Base-by-base conservation (phyloP, 1,140 invertebrate genomes). In the Drosophila pachea region DNA sequence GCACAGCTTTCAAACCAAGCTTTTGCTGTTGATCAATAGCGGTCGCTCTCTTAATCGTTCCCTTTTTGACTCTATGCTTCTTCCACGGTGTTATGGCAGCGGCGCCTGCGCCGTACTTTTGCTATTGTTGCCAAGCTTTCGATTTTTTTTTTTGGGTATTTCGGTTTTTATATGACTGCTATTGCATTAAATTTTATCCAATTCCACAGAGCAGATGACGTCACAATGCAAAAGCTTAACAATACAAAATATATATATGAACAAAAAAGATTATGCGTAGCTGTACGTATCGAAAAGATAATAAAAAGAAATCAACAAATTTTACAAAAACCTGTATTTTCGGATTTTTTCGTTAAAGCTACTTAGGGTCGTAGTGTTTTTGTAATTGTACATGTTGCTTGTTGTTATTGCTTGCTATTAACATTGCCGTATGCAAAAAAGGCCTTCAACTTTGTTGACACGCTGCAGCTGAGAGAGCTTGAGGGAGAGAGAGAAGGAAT, bases 371-470 rank as follows among this genome's bases (percentile, higher is more conserved):
- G 33, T 32, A 47, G n/a, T 62, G 47, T 67, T 75, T 12, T 58
- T 59, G 48, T 66, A 22, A 22, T 22, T 22, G 22, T 22, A 22
- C 1, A 22, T 67, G 36, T 45, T 68, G 14, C 16, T 48, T 72
- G 63, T 43, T 74, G 32, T 36, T 47, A 47, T 43, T 62, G 45
- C 11, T 40, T 60, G 55, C 65, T 70, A 64, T 32, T 68, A 76
- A 73, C 66, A 73, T 73, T 72, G 64, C 49, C 42, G 53, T 65
- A 76, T 82, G 77, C 69, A 76, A 76, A 79, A 74, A 76, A 79
- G 73, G 60, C 77, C 77, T 79, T 79, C 77, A 82, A 73, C 77
- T 76, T 73, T 73, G 65, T 66, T 79, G 54, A 53, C 35, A 32
- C 61, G 52, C 40, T 59, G 61, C 60, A 59, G 48, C 22, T 9